A percentile compares a stretch with the other conserved stretches of the same genome.
Evolutionary conservation across 2,113 vertebrate species (phyloP).

Genomic region (Dromaius novaehollandiae): DNA sequence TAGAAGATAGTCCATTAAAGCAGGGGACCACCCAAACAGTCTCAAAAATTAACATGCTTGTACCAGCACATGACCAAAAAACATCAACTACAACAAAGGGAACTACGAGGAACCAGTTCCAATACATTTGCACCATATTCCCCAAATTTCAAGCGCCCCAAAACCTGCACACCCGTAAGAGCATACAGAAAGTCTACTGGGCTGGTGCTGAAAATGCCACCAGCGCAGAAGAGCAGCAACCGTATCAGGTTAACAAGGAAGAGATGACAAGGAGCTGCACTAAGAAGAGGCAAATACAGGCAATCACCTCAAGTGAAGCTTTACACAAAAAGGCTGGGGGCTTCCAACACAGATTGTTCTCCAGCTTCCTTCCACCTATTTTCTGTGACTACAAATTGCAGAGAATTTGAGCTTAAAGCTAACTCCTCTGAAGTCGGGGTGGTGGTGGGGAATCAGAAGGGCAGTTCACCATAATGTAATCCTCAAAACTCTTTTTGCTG

Average conservation of each 20-base stretch:
- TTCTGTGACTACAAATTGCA: neutral
- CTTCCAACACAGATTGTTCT: neutral
- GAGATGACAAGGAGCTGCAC: neutral
- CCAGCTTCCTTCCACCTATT: neutral
- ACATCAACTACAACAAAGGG: neutral
- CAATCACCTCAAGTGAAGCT: neutral
- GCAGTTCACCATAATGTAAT: neutral
- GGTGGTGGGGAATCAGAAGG: neutral
- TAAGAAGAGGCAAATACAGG: neutral
- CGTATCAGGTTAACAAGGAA: neutral
- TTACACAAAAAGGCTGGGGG: neutral
- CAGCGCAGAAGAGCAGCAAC: neutral
- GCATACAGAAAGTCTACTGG: accelerated
- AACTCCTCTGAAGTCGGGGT: neutral
- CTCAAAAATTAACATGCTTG: accelerated
- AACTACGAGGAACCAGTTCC: accelerated
- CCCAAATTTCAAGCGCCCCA: neutral
- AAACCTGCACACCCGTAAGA: accelerated
- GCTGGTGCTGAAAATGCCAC: neutral
- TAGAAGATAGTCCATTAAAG: neutral
- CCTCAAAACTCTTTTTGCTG: neutral
- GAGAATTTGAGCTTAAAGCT: neutral
- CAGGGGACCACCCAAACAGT: neutral
- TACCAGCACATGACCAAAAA: neutral
- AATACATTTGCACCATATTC: accelerated